phyloP scores from a whole-genome alignment of 2,888 invertebrate species.

The Lasioglossum vierecki region DNA sequence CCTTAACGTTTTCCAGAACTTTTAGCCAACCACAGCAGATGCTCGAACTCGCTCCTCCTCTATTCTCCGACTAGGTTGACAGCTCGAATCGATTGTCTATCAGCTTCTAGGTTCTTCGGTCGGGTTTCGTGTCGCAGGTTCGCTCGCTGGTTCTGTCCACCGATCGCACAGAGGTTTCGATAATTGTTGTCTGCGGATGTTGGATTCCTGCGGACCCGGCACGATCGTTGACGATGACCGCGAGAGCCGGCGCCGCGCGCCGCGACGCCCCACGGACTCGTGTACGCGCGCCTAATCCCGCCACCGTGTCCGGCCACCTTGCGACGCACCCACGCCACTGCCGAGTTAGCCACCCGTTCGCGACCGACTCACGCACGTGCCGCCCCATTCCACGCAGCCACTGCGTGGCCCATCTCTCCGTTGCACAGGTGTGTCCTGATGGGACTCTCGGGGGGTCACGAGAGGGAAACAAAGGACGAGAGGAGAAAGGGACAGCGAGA shows the following conservation, averaged over 20 bases:
- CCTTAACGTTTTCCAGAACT: not conserved
- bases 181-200: not conserved
- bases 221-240: slow-evolving; percentile 44
- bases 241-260: slow-evolving; percentile 22
- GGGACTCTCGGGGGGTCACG: not conserved
- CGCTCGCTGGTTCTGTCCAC: not conserved
- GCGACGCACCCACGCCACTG: slow-evolving; percentile 41
- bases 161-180: not conserved
- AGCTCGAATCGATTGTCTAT: not conserved
- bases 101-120: not conserved
- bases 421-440: slow-evolving; percentile 2
- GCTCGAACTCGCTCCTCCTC: not conserved
- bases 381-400: slow-evolving; percentile 22
- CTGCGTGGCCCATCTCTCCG: slow-evolving; percentile 9
- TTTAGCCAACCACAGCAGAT: not conserved
- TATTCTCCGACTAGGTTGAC: not conserved
- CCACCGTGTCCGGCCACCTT: slow-evolving; percentile 24
- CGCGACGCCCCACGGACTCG: slow-evolving; percentile 52
- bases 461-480: not conserved
- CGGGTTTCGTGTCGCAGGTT: not conserved
- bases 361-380: slow-evolving; percentile 48
- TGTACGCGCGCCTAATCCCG: slow-evolving; percentile 53
- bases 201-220: slow-evolving; percentile 47
- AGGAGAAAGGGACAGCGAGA: not conserved
- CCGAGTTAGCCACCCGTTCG: slow-evolving; percentile 40